Base-by-base conservation (phyloP, 2,113 vertebrate species). In the Vidua macroura region DNA sequence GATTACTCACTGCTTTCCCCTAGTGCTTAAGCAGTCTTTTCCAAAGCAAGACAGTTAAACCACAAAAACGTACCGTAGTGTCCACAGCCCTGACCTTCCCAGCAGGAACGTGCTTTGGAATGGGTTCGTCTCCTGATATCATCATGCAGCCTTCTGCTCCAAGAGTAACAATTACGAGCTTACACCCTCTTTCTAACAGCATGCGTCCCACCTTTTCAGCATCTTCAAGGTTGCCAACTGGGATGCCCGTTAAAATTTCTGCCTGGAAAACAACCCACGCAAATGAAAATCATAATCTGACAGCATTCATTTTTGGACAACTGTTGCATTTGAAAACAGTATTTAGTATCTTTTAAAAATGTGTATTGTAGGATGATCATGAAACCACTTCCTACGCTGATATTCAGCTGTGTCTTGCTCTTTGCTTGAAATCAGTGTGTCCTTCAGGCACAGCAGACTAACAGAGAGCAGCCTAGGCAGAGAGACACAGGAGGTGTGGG, bases 111-210 rank as follows among this genome's bases (percentile, higher is more conserved):
- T 99, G 98, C 94, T 98, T 98, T 33, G 98, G 98, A 76, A 86
- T 59, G 17, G 97, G 96, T 52, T 98, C 97, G 37, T 97, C 92
- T 90, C 92, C 97, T 73, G 98, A 97, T 76, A 99, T 95, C 94
- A 99, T 97, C 97, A 99, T 97, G 44, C 99, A 99, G 86, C 99
- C 99, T 89, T 98, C 98, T 74, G 98, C 97, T 90, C 99, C 99
- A 93, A 99, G 93, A 58, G 99, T 99, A 96, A 99, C 60, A 92
- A 99, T 97, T 23, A 98, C 98, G 0, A 98, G 94, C 69, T 96
- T 96, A 91, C 99, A 99, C 80, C 99, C 99, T 96, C 98, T 98
- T 52, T 74, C 95, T 95, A 98, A 72, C 92, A 99, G 98, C 93
- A 98, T 93, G 86, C 17, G 75, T 12, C 98, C 97, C 30, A 98